Conservation (phyloP, 1,140 invertebrate species). For the Oppia nitens region DNA sequence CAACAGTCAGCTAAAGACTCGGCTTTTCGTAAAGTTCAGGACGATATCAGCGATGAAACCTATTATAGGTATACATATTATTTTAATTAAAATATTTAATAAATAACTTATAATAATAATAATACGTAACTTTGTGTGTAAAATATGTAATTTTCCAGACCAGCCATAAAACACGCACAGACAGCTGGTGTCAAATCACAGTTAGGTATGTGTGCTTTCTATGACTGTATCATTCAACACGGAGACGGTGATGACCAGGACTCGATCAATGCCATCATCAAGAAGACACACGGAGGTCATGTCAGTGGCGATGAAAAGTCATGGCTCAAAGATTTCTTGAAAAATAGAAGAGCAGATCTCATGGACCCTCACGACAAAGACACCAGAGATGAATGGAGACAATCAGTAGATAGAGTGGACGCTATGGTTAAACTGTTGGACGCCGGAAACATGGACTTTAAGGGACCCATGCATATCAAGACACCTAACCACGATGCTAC, state of each 20-base stretch:
- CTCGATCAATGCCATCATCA: background rate
- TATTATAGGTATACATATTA: conserved; percentile 7
- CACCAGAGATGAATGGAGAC: background rate
- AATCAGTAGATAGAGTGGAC: conserved; percentile 5
- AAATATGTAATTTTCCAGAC: background rate
- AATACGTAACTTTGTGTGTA: too few relatives aligned
- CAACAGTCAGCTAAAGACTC: conserved; percentile 2
- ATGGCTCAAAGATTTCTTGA: conserved; percentile 2
- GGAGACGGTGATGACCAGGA: conserved; percentile 6
- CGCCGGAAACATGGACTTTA: background rate
- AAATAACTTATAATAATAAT: too few relatives aligned
- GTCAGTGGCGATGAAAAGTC: background rate
- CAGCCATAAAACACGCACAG: conserved; percentile 1
- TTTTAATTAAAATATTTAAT: too few relatives aligned
- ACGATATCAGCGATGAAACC: background rate
- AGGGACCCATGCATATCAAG: conserved; percentile 5
- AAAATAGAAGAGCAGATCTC: background rate
- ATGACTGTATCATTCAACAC: conserved; percentile 10
- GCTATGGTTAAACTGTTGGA: background rate
- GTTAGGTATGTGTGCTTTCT: conserved; percentile 5
- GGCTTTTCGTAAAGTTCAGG: conserved; percentile 3
- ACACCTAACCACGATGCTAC: conserved; percentile 2
- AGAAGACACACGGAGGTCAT: background rate
- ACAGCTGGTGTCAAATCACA: background rate
- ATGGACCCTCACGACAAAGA: conserved; percentile 1